A percentile compares a stretch with the other conserved stretches of the same genome.
These are phyloP conservation scores for Lagodon rhomboides DNA, from an alignment of 2,797 vertebrate genomes.

Conservation along the genomic window DNA sequence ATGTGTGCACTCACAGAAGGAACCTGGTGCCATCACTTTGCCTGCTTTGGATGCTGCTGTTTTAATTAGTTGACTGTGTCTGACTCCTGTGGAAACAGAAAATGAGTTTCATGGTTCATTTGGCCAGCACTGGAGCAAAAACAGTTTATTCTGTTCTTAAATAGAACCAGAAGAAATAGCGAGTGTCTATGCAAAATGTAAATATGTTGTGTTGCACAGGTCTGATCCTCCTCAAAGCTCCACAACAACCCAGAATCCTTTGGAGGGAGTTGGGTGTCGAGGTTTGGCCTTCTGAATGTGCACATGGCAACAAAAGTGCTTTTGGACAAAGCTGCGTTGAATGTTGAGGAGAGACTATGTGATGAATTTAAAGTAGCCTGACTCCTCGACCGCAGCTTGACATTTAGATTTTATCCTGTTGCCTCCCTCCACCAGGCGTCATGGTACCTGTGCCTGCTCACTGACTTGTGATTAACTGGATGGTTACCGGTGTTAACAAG, in stretches of 20 bases:
- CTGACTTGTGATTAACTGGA: conserved; percentile 10
- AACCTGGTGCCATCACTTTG: conserved; percentile 22
- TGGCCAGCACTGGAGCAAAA: background rate
- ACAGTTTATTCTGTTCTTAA: background rate
- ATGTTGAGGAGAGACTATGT: background rate
- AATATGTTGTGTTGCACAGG: background rate
- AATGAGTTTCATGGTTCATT: background rate
- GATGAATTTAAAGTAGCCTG: conserved; percentile 1
- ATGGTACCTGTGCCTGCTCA: background rate
- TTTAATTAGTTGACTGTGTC: conserved; percentile 12
- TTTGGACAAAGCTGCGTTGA: background rate
- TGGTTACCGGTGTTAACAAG: background rate
- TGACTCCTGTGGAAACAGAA: background rate
- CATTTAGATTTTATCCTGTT: background rate
- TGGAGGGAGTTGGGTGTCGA: background rate
- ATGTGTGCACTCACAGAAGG: conserved; percentile 4
- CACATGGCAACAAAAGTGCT: background rate
- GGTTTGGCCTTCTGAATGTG: background rate
- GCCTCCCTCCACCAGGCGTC: background rate
- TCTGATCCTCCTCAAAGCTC: background rate
- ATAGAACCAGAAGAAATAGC: conserved; percentile 3
- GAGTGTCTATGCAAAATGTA: conserved; percentile 50
- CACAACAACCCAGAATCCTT: background rate
- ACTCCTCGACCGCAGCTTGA: background rate
- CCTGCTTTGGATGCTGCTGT: conserved; percentile 42